Conservation (phyloP, 1,140 invertebrate genomes). For the Drosophila watanabei region DNA sequence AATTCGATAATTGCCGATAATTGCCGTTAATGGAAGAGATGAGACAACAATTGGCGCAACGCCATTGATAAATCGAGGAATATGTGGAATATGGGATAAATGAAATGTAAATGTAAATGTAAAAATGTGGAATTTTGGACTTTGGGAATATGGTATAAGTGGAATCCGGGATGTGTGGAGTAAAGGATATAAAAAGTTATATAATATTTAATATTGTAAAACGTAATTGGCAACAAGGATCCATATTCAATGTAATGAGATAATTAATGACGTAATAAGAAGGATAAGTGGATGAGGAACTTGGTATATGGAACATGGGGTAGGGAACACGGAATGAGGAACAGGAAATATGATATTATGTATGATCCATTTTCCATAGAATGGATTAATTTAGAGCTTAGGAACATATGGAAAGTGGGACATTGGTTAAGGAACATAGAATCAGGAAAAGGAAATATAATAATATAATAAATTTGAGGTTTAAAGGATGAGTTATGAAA, state of each 20-base stretch:
- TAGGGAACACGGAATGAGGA: not conserved
- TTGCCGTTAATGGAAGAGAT: slow-evolving; percentile 69
- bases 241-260: not conserved
- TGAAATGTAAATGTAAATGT: not conserved
- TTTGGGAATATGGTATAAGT: not conserved
- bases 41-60: slow-evolving; percentile 57
- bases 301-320: not conserved
- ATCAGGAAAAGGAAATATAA: no score
- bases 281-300: not conserved
- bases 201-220: not conserved
- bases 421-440: no score
- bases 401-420: no score
- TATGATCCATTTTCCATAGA: no score
- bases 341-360: not conserved
- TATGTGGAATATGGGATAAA: slow-evolving; percentile 1
- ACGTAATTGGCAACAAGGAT: not conserved
- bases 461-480: no score
- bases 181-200: no score
- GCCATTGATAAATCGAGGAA: slow-evolving; percentile 63
- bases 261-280: no score
- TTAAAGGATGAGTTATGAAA: no score
- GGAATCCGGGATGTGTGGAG: not conserved
- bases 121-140: no score
- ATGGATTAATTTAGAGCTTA: no score
- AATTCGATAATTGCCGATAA: slow-evolving; percentile 69